Conservation (phyloP, 37 sponge, comb jelly and placozoan species). For the Petrosia ficiformis region DNA sequence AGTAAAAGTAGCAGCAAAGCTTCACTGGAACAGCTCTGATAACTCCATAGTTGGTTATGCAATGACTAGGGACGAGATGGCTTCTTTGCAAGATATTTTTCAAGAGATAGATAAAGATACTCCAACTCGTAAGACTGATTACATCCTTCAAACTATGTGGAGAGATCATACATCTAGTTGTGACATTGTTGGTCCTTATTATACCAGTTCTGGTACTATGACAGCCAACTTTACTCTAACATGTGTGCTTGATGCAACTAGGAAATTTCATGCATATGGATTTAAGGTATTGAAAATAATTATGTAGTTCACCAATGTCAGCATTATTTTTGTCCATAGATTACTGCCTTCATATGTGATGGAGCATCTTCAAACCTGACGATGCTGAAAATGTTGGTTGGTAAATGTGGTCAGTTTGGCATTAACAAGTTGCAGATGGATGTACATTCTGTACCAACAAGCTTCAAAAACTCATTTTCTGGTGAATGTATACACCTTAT, state of each 20-base stretch:
- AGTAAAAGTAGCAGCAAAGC: constrained; percentile 24
- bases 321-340: too few species aligned
- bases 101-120: background rate
- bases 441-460: background rate
- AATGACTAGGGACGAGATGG: constrained; percentile 21
- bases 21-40: constrained; percentile 30
- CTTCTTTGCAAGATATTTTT: background rate
- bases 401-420: constrained; percentile 6
- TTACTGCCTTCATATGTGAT: background rate
- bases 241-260: background rate
- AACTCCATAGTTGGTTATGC: constrained; percentile 9
- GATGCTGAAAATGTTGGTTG: background rate
- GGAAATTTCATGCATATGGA: background rate
- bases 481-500: background rate
- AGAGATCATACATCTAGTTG: constrained; percentile 1
- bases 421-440: background rate
- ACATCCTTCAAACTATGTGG: constrained; percentile 30
- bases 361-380: constrained; percentile 16
- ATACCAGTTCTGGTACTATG: constrained; percentile 9
- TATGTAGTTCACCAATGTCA: too few species aligned
- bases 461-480: background rate
- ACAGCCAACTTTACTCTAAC: constrained; percentile 2
- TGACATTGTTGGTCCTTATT: constrained; percentile 31
- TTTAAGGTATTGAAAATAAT: constrained; percentile 7
- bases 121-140: constrained; percentile 6